Percentiles rank a stretch among this genome's conserved stretches.
Evolutionary conservation across 2,888 invertebrate genomes (phyloP).

Genomic region (Agriotes lineatus): DNA sequence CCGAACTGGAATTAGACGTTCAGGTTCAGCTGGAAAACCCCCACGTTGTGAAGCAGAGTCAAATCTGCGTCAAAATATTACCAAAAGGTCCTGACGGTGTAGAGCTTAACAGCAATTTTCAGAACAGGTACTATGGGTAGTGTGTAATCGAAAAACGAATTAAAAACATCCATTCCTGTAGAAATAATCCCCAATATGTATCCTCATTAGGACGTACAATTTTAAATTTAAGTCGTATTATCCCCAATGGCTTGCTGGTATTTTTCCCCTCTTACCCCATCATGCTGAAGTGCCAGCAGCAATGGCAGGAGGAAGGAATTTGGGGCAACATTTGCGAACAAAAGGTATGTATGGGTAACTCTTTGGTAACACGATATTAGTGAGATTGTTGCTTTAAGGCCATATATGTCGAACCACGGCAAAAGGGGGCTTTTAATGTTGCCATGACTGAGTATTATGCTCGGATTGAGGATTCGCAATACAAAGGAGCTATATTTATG

Average conservation of each 20-base stretch:
- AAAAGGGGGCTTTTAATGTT: constrained; percentile 83
- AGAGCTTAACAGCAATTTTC: constrained; percentile 77
- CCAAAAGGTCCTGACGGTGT: constrained; percentile 80
- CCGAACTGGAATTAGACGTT: constrained; percentile 88
- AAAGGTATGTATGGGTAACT: constrained; percentile 68
- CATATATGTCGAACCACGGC: constrained; percentile 91
- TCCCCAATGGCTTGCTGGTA: constrained; percentile 93
- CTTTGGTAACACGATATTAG: too few relatives aligned
- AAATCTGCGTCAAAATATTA: constrained; percentile 88
- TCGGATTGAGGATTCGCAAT: constrained; percentile 79
- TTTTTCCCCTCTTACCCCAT: constrained; percentile 98
- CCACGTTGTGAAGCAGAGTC: constrained; percentile 88
- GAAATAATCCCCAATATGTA: constrained; percentile 86
- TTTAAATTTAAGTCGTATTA: constrained; percentile 83
- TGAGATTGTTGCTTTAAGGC: too few relatives aligned
- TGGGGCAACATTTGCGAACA: constrained; percentile 73
- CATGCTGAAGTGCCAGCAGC: constrained; percentile 84
- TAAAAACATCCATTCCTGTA: constrained; percentile 55
- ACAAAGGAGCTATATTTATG: constrained; percentile 93
- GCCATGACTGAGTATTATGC: constrained; percentile 89
- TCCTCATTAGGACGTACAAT: constrained; percentile 86
- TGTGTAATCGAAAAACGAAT: too few relatives aligned
- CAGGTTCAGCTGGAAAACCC: constrained; percentile 90
- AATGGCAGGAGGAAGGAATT: constrained; percentile 87
- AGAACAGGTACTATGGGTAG: constrained; percentile 72